phyloP scores from a whole-genome alignment of 1,140 invertebrate genomes.

The Danaus melanippus region DNA sequence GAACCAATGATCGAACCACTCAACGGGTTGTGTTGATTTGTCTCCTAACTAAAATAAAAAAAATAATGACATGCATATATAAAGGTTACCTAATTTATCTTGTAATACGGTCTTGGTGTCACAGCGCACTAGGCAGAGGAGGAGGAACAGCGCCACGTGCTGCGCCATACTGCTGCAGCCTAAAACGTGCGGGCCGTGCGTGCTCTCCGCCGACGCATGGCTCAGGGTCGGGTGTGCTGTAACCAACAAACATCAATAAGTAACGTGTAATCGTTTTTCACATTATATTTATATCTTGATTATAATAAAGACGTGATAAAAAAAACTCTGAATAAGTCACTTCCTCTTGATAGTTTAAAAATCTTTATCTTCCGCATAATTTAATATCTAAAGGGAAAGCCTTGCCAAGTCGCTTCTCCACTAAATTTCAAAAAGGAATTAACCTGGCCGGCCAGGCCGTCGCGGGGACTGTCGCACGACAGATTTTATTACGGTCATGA shows the following conservation, averaged over 20 bases:
- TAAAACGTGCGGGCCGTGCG: constrained; percentile 29
- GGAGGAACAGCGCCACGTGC: constrained; percentile 46
- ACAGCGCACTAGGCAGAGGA: constrained; percentile 56
- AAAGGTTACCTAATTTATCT: constrained; percentile 54
- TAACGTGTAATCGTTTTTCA: no score
- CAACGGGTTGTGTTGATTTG: constrained; percentile 1
- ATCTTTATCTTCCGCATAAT: constrained; percentile 25
- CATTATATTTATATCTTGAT: no score
- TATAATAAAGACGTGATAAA: no score
- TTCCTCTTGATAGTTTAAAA: constrained; percentile 15
- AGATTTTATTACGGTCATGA: constrained; percentile 59
- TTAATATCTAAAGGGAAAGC: constrained; percentile 31
- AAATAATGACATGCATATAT: background rate
- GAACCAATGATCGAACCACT: no score
- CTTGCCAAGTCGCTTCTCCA: constrained; percentile 34
- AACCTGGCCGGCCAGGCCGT: constrained; percentile 34
- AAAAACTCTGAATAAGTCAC: background rate
- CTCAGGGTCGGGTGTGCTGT: constrained; percentile 18
- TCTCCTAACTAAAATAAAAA: background rate
- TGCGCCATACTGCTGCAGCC: constrained; percentile 37
- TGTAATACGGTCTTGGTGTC: constrained; percentile 62
- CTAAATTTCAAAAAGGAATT: constrained; percentile 53
- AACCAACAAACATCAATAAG: background rate
- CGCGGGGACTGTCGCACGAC: constrained; percentile 37
- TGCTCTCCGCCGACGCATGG: constrained; percentile 31